phyloP scores from a whole-genome alignment of 2,888 invertebrate genomes.

The Onthophagus sagittarius region DNA sequence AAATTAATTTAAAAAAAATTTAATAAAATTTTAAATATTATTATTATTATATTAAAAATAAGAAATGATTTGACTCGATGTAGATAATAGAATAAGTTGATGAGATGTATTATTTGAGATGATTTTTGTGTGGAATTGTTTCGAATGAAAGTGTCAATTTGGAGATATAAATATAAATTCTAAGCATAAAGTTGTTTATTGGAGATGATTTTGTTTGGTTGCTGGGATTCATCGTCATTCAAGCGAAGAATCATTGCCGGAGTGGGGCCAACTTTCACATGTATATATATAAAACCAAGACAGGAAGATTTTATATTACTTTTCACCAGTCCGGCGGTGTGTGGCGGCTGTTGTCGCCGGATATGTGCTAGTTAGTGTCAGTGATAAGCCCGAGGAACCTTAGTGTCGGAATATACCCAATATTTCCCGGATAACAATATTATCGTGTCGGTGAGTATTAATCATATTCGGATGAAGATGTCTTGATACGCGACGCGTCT shows the following conservation, averaged over 20 bases:
- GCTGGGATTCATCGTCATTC: background rate
- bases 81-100: no score
- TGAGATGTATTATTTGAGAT: constrained; percentile 7
- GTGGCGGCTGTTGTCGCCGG: constrained; percentile 12
- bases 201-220: background rate
- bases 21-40: no score
- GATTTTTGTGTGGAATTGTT: background rate
- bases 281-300: constrained; percentile 49
- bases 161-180: background rate
- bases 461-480: constrained; percentile 19
- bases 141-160: background rate
- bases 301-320: constrained; percentile 48
- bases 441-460: constrained; percentile 10
- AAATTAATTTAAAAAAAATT: background rate
- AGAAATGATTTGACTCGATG: no score
- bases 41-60: background rate
- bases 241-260: constrained; percentile 22
- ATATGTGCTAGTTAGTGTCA: constrained; percentile 14
- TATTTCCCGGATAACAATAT: background rate
- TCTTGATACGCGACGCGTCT: constrained; percentile 31
- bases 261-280: constrained; percentile 49
- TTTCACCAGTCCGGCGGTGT: constrained; percentile 35
- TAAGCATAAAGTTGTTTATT: background rate
- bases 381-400: background rate
- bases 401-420: background rate